phyloP scores from a whole-genome alignment of 2,888 invertebrate genomes.

The Brenthis daphne region DNA sequence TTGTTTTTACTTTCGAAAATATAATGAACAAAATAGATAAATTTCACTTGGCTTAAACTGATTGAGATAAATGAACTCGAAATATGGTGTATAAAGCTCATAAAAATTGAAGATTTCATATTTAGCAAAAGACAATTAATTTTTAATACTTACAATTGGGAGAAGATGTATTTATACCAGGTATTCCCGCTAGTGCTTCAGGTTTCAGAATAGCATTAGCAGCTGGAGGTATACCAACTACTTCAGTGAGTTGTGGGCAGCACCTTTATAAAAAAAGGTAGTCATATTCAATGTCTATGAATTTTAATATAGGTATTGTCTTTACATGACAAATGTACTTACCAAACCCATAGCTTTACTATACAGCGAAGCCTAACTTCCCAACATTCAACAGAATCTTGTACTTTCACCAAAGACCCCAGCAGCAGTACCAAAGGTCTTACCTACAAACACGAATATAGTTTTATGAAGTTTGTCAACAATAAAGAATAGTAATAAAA shows the following conservation, averaged over 20 bases:
- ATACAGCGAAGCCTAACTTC: conserved; percentile 94
- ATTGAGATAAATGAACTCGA: neutral
- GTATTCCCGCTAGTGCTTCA: conserved; percentile 66
- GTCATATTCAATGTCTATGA: neutral
- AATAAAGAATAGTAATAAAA: neutral
- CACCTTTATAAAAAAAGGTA: conserved; percentile 56
- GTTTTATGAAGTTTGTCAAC: neutral
- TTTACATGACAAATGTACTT: conserved; percentile 39
- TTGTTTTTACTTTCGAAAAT: no score
- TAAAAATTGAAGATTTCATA: neutral
- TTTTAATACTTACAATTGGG: conserved; percentile 77
- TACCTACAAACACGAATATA: conserved; percentile 71
- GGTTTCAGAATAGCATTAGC: conserved; percentile 65
- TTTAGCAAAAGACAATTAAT: neutral
- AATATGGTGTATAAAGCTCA: neutral
- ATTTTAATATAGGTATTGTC: no score
- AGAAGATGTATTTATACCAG: conserved; percentile 71
- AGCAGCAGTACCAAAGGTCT: conserved; percentile 94
- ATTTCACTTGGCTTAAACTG: no score
- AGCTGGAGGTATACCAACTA: conserved; percentile 72
- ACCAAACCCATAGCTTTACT: conserved; percentile 90
- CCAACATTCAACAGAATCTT: conserved; percentile 94
- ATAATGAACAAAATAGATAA: no score
- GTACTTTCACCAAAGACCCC: conserved; percentile 93
- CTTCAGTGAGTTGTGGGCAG: conserved; percentile 75